Conservation (phyloP, 2,888 invertebrate genomes). For the Lordiphosa andalusiaca region DNA sequence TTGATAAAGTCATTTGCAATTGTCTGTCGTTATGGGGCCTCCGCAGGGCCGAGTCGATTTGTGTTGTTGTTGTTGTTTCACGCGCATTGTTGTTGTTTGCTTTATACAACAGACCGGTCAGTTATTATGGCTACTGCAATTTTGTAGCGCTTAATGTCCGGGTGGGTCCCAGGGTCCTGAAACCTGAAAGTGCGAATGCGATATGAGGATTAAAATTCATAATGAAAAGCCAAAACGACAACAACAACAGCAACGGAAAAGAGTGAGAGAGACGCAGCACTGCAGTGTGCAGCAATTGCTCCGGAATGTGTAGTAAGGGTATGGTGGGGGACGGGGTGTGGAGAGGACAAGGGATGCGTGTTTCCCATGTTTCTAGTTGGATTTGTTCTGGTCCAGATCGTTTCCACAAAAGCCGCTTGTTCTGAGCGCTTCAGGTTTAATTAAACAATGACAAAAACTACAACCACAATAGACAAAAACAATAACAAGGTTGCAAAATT, state of each 20-base stretch:
- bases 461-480: slow-evolving; percentile 32
- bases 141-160: slow-evolving; percentile 69
- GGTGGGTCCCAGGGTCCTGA: slow-evolving; percentile 18
- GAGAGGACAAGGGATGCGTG: not conserved
- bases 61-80: slow-evolving; percentile 44
- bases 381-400: slow-evolving; percentile 33
- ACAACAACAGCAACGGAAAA: slow-evolving; percentile 17
- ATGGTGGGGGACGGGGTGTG: too few species aligned
- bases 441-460: slow-evolving; percentile 68
- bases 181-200: slow-evolving; percentile 70
- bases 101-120: slow-evolving; percentile 56
- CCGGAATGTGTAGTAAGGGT: not conserved
- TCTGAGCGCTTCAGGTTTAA: slow-evolving; percentile 69
- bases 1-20: slow-evolving; percentile 74
- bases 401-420: slow-evolving; percentile 61
- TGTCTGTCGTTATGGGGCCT: slow-evolving; percentile 66
- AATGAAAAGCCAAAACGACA: slow-evolving; percentile 57
- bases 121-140: slow-evolving; percentile 70
- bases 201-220: slow-evolving; percentile 74
- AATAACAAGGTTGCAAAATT: slow-evolving; percentile 27
- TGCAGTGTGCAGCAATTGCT: slow-evolving; percentile 19
- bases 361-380: slow-evolving; percentile 20
- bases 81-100: slow-evolving; percentile 61
- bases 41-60: slow-evolving; percentile 12
- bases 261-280: not conserved